Conservation (phyloP, 2,113 vertebrate genomes). For the Myanophis thanlyinensis region DNA sequence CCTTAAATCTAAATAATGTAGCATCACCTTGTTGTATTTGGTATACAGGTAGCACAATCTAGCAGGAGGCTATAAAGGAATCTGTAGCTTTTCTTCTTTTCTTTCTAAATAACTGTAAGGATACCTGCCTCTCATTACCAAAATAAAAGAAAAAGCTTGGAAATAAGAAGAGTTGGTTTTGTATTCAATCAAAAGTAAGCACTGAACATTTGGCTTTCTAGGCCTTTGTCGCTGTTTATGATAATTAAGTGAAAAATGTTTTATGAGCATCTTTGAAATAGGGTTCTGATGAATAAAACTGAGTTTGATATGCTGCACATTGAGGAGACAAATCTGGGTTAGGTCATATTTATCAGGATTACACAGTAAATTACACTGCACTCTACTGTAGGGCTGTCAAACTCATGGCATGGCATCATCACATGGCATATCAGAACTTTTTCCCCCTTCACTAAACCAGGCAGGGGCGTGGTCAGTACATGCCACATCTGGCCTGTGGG, state of each 20-base stretch:
- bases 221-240: conserved; percentile 28
- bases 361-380: rapidly evolving
- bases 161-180: conserved; percentile 17
- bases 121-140: conserved; percentile 32
- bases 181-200: conserved; percentile 29
- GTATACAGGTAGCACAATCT: background rate
- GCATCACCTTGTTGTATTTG: background rate
- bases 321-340: background rate
- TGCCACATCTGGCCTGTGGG: too few relatives aligned
- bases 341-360: background rate
- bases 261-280: background rate
- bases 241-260: conserved; percentile 3
- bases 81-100: background rate
- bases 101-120: conserved; percentile 47
- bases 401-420: too few relatives aligned
- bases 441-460: too few relatives aligned
- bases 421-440: too few relatives aligned
- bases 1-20: background rate
- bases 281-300: conserved; percentile 2
- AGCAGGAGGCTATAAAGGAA: background rate
- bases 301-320: background rate
- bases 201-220: conserved; percentile 10
- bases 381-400: too few relatives aligned
- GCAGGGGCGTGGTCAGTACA: too few relatives aligned
- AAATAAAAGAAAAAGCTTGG: conserved; percentile 36